Evolutionary conservation across 2,888 invertebrate genomes (phyloP).

Genomic region (Drosophila paramelanica): DNA sequence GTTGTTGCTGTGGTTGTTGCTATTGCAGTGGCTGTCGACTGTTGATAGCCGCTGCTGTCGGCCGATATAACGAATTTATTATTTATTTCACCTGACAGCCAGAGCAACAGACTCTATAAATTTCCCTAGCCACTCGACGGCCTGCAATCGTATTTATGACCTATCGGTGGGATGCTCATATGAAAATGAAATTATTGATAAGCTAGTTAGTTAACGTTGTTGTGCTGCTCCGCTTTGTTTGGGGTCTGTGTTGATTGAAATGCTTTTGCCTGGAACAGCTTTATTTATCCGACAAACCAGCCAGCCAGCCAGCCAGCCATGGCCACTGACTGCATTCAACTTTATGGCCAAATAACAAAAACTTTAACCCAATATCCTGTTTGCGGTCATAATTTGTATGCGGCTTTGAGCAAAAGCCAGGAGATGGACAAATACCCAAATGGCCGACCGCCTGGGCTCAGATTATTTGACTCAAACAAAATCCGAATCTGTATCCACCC

Average conservation of each 20-base stretch:
- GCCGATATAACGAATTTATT: slow-evolving; percentile 84
- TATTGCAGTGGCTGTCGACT: slow-evolving; percentile 29
- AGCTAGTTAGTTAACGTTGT: slow-evolving; percentile 38
- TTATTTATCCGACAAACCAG: slow-evolving; percentile 74
- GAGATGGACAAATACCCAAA: slow-evolving; percentile 5
- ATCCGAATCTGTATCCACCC: slow-evolving; percentile 17
- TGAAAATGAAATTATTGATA: slow-evolving; percentile 69
- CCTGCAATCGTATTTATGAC: slow-evolving; percentile 57
- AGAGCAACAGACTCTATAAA: slow-evolving; percentile 84
- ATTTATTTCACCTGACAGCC: slow-evolving; percentile 85
- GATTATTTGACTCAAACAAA: slow-evolving; percentile 63
- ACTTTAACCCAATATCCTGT: slow-evolving; percentile 84
- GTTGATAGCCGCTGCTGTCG: slow-evolving; percentile 66
- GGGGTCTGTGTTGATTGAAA: slow-evolving; percentile 64
- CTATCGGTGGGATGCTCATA: slow-evolving; percentile 52
- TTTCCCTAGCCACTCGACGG: slow-evolving; percentile 74
- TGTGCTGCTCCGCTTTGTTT: slow-evolving; percentile 8
- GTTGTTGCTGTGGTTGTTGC: slow-evolving; percentile 11
- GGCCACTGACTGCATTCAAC: slow-evolving; percentile 44
- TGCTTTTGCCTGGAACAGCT: slow-evolving; percentile 76
- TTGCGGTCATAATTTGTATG: slow-evolving; percentile 79
- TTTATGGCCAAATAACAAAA: slow-evolving; percentile 55
- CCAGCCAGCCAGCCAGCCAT: slow-evolving; percentile 3
- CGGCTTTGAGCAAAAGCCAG: slow-evolving; percentile 44
- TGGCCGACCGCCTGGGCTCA: slow-evolving; percentile 60